Base-by-base conservation (phyloP, 92 coral and sea anemone genomes). In the Epizoanthus illoricatus region DNA sequence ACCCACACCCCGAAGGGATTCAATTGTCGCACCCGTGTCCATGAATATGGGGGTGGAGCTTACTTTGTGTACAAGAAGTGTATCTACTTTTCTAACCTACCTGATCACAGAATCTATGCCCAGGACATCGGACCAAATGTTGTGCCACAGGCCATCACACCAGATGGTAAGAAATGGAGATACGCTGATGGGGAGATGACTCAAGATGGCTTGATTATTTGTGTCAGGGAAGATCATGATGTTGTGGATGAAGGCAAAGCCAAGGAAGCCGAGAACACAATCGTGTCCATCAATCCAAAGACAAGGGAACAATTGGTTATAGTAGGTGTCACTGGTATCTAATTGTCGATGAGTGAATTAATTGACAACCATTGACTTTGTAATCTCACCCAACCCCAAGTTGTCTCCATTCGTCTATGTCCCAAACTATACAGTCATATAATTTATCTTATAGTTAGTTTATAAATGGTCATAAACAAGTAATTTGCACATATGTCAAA, bases 31-130 rank as follows among this genome's bases (percentile, higher is more conserved):
- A 92, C 98, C 4, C 83, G 55, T 36, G 98, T 95, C 23, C 98
- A 95, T 58, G 98, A 95, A 52, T 89, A 91, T 69, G 98, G 98
- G 68, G 98, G 98, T 63, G 97, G 97, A 39, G 84, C 98, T 17
- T 91, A 88, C 67, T 85, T 95, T 80, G 95, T 95, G 16, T 73
- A 92, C 91, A 88, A 92, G 39, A 89, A 90, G 54, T 87, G 75
- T 36, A 85, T 95, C 68, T 95, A 91, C 83, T 95, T 95, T 85
- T 88, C 98, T 52, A 95, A 95, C 94, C 91, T 89, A 69, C 61
- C 85, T 75, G 98, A 95, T 55, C 97, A 95, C 66, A 63, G 97
- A 60, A 75, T 95, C 61, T 92, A 95, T 79, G 69, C 88, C 54
- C 98, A 95, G 76, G 86, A 89, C 73, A 73, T 83, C 49, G 13